A percentile compares a stretch with the other conserved stretches of the same genome.
Evolutionary conservation across 2,888 invertebrate genomes (phyloP).

Genomic region (Osmoderma eremita): DNA sequence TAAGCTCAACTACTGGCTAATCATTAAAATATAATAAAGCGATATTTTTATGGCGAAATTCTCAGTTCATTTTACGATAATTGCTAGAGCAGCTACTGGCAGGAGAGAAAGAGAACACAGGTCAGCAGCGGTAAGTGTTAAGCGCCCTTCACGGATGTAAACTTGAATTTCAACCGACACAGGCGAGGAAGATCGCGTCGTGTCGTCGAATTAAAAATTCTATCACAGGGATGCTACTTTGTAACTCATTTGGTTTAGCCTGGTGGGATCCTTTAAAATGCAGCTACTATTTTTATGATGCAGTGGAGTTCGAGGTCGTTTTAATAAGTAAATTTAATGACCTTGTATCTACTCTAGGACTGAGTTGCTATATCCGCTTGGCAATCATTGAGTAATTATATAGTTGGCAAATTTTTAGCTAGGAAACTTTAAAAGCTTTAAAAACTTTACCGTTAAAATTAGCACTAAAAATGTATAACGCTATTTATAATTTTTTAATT

Average conservation of each 20-base stretch:
- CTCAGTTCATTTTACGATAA: conserved; percentile 23
- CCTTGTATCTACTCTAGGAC: conserved; percentile 9
- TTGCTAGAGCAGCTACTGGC: not conserved
- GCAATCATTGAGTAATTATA: conserved; percentile 12
- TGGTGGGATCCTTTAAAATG: conserved; percentile 36
- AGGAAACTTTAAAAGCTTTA: conserved; percentile 11
- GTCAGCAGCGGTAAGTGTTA: conserved; percentile 14
- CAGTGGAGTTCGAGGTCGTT: conserved; percentile 20
- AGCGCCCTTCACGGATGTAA: conserved; percentile 3
- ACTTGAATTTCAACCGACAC: conserved; percentile 9
- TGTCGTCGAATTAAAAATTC: conserved; percentile 33
- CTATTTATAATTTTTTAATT: not conserved
- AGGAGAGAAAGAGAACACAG: not conserved
- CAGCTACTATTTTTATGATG: conserved; percentile 32
- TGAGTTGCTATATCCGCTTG: conserved; percentile 5
- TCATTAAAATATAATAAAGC: conserved; percentile 18
- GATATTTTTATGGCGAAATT: conserved; percentile 24
- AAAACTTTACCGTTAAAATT: conserved; percentile 1
- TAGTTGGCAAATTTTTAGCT: conserved; percentile 12
- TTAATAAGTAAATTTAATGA: conserved; percentile 36
- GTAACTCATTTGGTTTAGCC: conserved; percentile 28
- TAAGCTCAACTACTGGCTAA: conserved; percentile 23
- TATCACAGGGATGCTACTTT: conserved; percentile 33
- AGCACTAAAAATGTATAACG: not conserved
- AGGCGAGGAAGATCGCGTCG: not conserved